Evolutionary conservation across 2,888 invertebrate genomes (phyloP).

Genomic region (Folsomia candida): DNA sequence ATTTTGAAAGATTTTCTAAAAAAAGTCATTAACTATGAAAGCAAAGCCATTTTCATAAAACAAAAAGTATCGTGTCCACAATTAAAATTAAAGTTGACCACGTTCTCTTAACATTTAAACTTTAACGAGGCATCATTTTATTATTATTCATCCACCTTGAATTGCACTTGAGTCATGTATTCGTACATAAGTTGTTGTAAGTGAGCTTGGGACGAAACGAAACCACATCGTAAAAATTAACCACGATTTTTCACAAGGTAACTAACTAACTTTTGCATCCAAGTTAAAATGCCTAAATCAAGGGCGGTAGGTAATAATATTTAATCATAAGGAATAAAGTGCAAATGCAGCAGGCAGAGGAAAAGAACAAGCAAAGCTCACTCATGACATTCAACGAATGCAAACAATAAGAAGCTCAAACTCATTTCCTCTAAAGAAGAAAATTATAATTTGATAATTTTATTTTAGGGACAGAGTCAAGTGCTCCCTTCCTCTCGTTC

Average conservation of each 20-base stretch:
- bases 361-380: not conserved
- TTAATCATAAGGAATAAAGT: no score
- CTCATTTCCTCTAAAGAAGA: not conserved
- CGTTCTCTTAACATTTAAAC: not conserved
- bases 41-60: not conserved
- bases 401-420: not conserved
- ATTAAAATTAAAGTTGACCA: not conserved
- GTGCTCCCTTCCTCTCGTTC: not conserved
- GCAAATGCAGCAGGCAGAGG: no score
- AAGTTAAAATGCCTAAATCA: not conserved
- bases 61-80: not conserved
- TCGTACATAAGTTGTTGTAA: no score
- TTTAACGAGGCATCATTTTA: not conserved
- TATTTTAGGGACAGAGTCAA: not conserved
- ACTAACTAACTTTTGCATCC: not conserved
- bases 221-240: not conserved
- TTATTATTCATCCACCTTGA: not conserved
- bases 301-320: not conserved
- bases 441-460: not conserved
- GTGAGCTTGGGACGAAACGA: not conserved
- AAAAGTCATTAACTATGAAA: not conserved
- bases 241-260: not conserved
- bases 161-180: not conserved
- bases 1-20: not conserved
- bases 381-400: not conserved